A percentile compares a stretch with the other conserved stretches of the same genome.
Evolutionary conservation across 1,140 invertebrate genomes (phyloP).

Genomic region (Drosophila ohnishii): DNA sequence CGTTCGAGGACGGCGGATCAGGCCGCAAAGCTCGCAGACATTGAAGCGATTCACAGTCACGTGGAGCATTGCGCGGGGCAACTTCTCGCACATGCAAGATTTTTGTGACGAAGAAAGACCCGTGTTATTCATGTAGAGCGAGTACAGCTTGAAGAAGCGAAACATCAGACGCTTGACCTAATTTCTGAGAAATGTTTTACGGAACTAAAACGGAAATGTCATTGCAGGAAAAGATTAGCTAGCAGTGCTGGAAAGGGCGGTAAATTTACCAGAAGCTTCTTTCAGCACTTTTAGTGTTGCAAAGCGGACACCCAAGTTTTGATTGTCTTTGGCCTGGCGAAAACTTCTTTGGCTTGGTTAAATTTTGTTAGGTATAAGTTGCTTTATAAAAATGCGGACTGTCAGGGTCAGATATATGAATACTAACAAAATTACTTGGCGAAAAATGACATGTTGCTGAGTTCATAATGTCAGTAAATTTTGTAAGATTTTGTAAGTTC

Average conservation of each 20-base stretch:
- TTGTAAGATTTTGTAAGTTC: neutral
- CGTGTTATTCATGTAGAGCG: conserved; percentile 50
- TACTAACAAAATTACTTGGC: neutral
- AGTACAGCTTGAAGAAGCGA: conserved; percentile 66
- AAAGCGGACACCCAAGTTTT: neutral
- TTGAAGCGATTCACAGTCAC: conserved; percentile 18
- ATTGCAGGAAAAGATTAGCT: neutral
- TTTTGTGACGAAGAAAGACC: neutral
- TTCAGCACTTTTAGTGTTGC: neutral
- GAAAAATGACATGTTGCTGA: neutral
- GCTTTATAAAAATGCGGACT: neutral
- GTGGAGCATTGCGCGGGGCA: conserved; percentile 53
- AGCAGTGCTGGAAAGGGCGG: neutral
- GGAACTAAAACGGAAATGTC: neutral
- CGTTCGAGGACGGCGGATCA: conserved; percentile 26
- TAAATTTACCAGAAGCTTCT: neutral
- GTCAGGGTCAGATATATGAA: neutral
- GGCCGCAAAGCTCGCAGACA: conserved; percentile 53
- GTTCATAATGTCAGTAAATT: neutral
- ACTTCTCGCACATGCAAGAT: conserved; percentile 58
- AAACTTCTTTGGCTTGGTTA: neutral
- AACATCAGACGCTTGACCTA: conserved; percentile 45
- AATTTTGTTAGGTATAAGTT: neutral
- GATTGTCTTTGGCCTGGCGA: neutral
- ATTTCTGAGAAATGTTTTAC: neutral